A percentile compares a stretch with the other conserved stretches of the same genome.
phyloP scores from a whole-genome alignment of 2,888 invertebrate species.

The Lamproptera curius region DNA sequence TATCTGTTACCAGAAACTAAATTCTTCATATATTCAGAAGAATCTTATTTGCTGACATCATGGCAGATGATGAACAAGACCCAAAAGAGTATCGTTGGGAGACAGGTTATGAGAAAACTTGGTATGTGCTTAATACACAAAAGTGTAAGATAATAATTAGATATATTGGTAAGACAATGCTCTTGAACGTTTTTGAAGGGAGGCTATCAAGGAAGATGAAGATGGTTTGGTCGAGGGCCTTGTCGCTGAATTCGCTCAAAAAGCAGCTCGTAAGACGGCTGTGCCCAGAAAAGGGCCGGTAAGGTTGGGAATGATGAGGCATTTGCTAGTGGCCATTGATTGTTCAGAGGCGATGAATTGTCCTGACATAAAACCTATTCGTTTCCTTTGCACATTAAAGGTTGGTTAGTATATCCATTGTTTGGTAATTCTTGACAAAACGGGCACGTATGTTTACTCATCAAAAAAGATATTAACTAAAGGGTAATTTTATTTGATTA shows the following conservation, averaged over 20 bases:
- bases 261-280: conserved; percentile 89
- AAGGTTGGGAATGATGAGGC: conserved; percentile 98
- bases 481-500: too few relatives aligned
- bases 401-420: too few relatives aligned
- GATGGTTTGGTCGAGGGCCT: conserved; percentile 94
- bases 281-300: conserved; percentile 86
- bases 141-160: too few relatives aligned
- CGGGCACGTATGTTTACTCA: too few relatives aligned
- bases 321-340: conserved; percentile 94
- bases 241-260: conserved; percentile 94
- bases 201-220: conserved; percentile 97
- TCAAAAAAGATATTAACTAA: too few relatives aligned
- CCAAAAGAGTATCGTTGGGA: conserved; percentile 96
- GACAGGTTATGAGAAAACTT: conserved; percentile 96
- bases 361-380: conserved; percentile 96
- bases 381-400: conserved; percentile 92
- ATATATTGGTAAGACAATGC: too few relatives aligned
- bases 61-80: conserved; percentile 91
- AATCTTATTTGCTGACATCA: conserved; percentile 38
- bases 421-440: too few relatives aligned
- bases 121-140: conserved; percentile 77
- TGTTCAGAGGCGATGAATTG: conserved; percentile 96
- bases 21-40: too few relatives aligned
- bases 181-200: conserved; percentile 76
- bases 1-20: too few relatives aligned